These are phyloP conservation scores for Cotesia congregata DNA, from an alignment of 2,888 invertebrate genomes.

Conservation along the genomic window DNA sequence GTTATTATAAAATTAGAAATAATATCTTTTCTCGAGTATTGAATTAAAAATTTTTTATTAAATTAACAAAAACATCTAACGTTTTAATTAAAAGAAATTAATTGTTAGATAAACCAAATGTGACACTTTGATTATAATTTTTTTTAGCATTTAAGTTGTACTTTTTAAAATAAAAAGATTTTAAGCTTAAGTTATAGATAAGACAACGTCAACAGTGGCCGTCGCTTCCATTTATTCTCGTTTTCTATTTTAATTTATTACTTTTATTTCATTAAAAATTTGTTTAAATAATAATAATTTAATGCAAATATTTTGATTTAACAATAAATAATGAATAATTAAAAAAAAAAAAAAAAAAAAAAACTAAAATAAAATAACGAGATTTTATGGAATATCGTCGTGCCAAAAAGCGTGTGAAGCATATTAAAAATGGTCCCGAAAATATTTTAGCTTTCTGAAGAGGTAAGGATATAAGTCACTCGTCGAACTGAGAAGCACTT, in stretches of 20 bases:
- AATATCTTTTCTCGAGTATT: not conserved
- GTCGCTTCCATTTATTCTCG: conserved; percentile 37
- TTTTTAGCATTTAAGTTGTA: conserved; percentile 26
- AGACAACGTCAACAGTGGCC: conserved; percentile 36
- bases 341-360: conserved; percentile 29
- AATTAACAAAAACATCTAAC: no score
- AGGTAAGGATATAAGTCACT: conserved; percentile 69
- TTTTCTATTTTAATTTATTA: conserved; percentile 21
- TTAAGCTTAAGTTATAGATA: conserved; percentile 34
- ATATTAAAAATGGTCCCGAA: conserved; percentile 68
- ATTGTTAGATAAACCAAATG: conserved; percentile 25
- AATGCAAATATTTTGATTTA: conserved; percentile 24
- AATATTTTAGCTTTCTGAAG: conserved; percentile 70
- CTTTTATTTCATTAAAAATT: conserved; percentile 6
- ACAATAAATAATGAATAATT: conserved; percentile 42
- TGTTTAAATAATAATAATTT: not conserved
- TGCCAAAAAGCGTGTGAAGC: conserved; percentile 55
- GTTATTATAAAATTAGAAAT: conserved; percentile 1
- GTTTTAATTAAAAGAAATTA: not conserved
- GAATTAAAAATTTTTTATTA: no score
- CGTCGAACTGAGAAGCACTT: conserved; percentile 66
- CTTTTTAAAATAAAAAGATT: conserved; percentile 21
- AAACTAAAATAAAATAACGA: conserved; percentile 18
- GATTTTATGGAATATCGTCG: conserved; percentile 42
- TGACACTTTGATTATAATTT: not conserved